These are phyloP conservation scores for Sarcophaga carnaria DNA, from an alignment of 2,888 invertebrate genomes.

Conservation along the genomic window DNA sequence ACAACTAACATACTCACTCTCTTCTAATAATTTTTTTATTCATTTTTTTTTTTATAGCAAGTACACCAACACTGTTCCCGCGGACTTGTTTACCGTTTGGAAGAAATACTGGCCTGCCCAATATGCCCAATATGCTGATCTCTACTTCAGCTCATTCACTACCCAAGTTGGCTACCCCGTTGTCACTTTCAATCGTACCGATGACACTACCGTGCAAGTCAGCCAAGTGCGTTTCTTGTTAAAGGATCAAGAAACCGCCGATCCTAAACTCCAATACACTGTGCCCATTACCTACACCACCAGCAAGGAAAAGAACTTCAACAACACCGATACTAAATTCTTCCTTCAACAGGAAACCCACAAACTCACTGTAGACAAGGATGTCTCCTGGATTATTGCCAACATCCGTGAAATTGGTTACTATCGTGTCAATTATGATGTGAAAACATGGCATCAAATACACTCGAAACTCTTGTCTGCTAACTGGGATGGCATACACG, in stretches of 20 bases:
- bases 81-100: constrained; percentile 83
- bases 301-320: constrained; percentile 72
- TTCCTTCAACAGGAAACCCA: constrained; percentile 67
- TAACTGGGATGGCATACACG: constrained; percentile 83
- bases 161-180: constrained; percentile 87
- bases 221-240: constrained; percentile 79
- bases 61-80: constrained; percentile 81
- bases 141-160: constrained; percentile 84
- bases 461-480: constrained; percentile 66
- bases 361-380: constrained; percentile 1
- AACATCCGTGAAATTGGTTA: constrained; percentile 80
- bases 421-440: constrained; percentile 88
- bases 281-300: constrained; percentile 79
- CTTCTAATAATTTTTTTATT: not conserved
- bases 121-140: constrained; percentile 73
- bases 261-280: constrained; percentile 73
- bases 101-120: constrained; percentile 77
- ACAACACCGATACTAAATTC: constrained; percentile 73
- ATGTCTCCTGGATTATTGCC: constrained; percentile 76
- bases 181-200: constrained; percentile 81
- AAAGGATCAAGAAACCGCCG: constrained; percentile 72
- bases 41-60: constrained; percentile 68
- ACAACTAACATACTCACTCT: not conserved
- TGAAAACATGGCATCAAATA: constrained; percentile 84
- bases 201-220: constrained; percentile 70